Evolutionary conservation across 2,888 invertebrate genomes (phyloP), one percentile per base, ranked within the genome.

Genomic region (Auanema sp.): DNA sequence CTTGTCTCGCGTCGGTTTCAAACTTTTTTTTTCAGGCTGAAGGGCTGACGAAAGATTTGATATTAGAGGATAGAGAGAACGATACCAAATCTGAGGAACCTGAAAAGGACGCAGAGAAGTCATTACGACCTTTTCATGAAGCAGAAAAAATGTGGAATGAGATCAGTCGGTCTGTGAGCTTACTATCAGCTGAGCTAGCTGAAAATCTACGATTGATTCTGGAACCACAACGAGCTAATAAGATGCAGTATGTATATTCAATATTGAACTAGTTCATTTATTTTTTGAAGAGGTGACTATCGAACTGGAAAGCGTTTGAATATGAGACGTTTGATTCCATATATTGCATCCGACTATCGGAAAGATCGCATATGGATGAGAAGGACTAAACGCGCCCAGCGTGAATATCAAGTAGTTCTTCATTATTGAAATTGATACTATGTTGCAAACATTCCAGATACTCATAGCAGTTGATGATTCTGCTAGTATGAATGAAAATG

Each of bases 351-450:
- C 67, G 92, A 97, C 85, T 99, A 96, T 86, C 89, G 97, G 51
- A 98, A 98, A 85, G 97, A 99, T 84, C 95, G 96, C 85, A 99
- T 99, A 81, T 99, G 98, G 98, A 84, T 99, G 80, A 88, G 97
- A 14, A 88, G 98, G 60, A 96, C 93, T 0, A 93, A 93, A 84
- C 94, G 95, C 0, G 93, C 92, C 0, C 92, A 93, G 83, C 88
- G 98, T 54, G 91, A 97, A 77, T 98, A 98, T 85, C 95, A 95
- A 85, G 71, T 72, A 14, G 21, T 10, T 11, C 2, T 12, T 3
- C 4, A 10, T 21, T 12, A 5, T 51, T 47, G n/a, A 11, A 6
- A 5, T 42, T 14, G 21, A 23, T 59, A n/a, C 5, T 51, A 2
- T n/a, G 8, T 21, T 12, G 16, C 0, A 41, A 43, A 10, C 10